Percentiles rank a stretch among this genome's conserved stretches.
phyloP scores from a whole-genome alignment of 2,888 invertebrate species.

The Dugesia japonica region DNA sequence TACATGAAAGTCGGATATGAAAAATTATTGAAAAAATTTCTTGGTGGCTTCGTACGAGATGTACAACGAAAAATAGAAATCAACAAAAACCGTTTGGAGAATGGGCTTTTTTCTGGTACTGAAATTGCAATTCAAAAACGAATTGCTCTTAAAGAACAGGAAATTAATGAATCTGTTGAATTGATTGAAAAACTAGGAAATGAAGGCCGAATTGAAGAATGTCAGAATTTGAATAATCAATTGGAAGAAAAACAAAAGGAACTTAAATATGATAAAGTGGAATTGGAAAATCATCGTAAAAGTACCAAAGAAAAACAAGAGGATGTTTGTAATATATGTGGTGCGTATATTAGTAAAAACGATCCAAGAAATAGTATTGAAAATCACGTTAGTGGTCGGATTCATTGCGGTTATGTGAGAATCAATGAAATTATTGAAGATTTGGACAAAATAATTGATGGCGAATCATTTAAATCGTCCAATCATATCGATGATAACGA shows the following conservation, averaged over 20 bases:
- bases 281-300: slow-evolving; percentile 7
- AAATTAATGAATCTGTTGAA: not conserved
- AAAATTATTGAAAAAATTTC: slow-evolving; percentile 62
- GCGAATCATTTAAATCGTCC: not conserved
- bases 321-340: not conserved
- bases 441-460: not conserved
- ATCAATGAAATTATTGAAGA: not conserved
- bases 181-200: not conserved
- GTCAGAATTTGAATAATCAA: not conserved
- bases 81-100: not conserved
- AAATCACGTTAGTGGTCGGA: not conserved
- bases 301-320: slow-evolving; percentile 15
- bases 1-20: slow-evolving; percentile 75
- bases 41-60: not conserved
- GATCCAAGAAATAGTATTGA: not conserved
- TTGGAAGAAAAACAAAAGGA: slow-evolving; percentile 10
- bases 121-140: not conserved
- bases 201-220: slow-evolving; percentile 9
- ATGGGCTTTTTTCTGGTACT: not conserved
- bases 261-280: not conserved
- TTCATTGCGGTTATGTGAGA: not conserved
- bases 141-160: not conserved
- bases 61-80: not conserved
- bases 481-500: not conserved
- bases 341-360: not conserved